These are phyloP conservation scores for Enteromius treurensis DNA, from an alignment of 2,797 vertebrate genomes.

Conservation along the genomic window DNA sequence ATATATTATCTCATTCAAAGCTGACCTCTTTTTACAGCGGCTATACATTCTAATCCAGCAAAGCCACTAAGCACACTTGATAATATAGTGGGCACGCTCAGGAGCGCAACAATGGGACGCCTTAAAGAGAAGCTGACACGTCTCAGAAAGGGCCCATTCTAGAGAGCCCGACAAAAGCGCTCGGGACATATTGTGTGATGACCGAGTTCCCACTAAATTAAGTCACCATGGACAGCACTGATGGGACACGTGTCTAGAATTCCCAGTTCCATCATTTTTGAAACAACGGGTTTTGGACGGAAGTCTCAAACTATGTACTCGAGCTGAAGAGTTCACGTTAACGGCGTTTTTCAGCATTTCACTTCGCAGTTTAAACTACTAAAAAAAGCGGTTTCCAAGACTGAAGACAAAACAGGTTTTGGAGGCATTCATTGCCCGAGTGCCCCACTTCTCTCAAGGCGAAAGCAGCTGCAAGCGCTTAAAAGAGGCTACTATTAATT, in stretches of 20 bases:
- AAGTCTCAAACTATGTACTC: conserved; percentile 12
- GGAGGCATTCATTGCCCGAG: conserved; percentile 78
- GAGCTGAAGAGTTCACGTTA: conserved; percentile 47
- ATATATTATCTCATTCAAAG: conserved; percentile 55
- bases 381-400: conserved; percentile 62
- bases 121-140: conserved; percentile 62
- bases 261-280: conserved; percentile 44
- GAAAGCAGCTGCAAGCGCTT: conserved; percentile 92
- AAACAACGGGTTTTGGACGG: conserved; percentile 32
- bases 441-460: conserved; percentile 86
- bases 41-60: conserved; percentile 54
- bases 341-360: conserved; percentile 48
- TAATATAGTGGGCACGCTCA: conserved; percentile 62
- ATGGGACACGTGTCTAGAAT: conserved; percentile 60
- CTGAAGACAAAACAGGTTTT: conserved; percentile 68
- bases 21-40: conserved; percentile 35
- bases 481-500: conserved; percentile 95
- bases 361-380: conserved; percentile 66
- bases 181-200: conserved; percentile 64
- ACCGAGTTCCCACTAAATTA: conserved; percentile 63
- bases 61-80: conserved; percentile 59
- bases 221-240: conserved; percentile 61
- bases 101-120: conserved; percentile 58
- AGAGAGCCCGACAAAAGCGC: conserved; percentile 59
- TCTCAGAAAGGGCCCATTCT: conserved; percentile 61